These are phyloP conservation scores for Cryptosula pallasiana DNA, from an alignment of 2,888 invertebrate species.

Conservation along the genomic window DNA sequence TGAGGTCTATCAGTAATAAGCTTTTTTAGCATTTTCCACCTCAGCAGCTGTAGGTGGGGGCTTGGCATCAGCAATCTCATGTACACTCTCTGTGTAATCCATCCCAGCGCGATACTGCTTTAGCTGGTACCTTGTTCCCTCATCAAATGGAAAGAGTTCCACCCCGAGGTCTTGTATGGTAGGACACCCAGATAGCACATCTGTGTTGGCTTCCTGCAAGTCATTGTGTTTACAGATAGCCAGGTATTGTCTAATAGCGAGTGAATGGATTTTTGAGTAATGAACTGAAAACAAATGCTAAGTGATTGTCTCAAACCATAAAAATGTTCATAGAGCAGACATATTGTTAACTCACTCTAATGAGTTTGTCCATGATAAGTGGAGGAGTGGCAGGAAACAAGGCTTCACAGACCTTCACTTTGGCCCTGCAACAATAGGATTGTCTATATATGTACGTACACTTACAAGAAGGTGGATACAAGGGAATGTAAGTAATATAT, in stretches of 20 bases:
- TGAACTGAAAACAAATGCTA: constrained; percentile 22
- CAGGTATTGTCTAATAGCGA: no score
- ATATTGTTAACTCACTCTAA: constrained; percentile 60
- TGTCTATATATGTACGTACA: background rate
- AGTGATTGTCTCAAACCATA: no score
- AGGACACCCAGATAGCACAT: constrained; percentile 61
- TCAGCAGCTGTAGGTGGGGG: constrained; percentile 32
- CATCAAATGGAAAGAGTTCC: constrained; percentile 67
- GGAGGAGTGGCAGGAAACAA: constrained; percentile 65
- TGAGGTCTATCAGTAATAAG: background rate
- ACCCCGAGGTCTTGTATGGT: constrained; percentile 86
- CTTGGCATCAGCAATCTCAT: constrained; percentile 63
- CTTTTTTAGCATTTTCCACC: constrained; percentile 16
- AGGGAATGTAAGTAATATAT: no score
- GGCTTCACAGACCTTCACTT: constrained; percentile 49
- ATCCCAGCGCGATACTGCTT: constrained; percentile 64
- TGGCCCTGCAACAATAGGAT: no score
- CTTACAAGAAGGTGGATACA: constrained; percentile 62
- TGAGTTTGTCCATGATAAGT: constrained; percentile 73
- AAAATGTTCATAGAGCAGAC: no score
- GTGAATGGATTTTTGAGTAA: constrained; percentile 8
- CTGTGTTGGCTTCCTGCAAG: constrained; percentile 71
- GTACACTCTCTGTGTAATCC: constrained; percentile 70
- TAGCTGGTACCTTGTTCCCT: constrained; percentile 77
- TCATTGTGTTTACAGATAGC: no score